These are phyloP conservation scores for Montipora capricornis DNA, from an alignment of 64 coral and sea anemone genomes.

Conservation along the genomic window DNA sequence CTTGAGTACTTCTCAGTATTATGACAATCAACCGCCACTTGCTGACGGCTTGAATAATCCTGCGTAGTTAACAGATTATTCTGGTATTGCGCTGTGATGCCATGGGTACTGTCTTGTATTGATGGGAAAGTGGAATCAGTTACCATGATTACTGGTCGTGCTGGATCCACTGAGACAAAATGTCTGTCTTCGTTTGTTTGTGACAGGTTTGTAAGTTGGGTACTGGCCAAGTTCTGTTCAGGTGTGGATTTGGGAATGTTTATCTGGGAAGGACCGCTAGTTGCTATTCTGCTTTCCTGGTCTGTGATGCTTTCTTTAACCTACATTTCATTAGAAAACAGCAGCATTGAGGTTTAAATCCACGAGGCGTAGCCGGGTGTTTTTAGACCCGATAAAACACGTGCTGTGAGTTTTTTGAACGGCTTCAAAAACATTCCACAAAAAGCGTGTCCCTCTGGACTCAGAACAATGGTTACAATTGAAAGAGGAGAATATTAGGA, in stretches of 20 bases:
- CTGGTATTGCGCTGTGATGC: neutral
- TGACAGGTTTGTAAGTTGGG: neutral
- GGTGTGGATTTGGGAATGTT: neutral
- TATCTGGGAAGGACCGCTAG: neutral
- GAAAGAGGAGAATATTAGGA: too few relatives aligned
- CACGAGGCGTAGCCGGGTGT: too few relatives aligned
- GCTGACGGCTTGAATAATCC: neutral
- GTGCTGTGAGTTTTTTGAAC: too few relatives aligned
- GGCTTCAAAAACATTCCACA: too few relatives aligned
- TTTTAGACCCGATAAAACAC: too few relatives aligned
- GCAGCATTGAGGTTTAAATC: neutral
- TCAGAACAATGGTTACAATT: too few relatives aligned
- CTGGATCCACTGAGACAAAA: slow-evolving; percentile 27
- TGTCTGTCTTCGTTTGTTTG: neutral
- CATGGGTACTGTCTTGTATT: neutral
- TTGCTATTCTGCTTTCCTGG: neutral
- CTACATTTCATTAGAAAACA: neutral
- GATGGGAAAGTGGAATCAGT: slow-evolving; percentile 12
- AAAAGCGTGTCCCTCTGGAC: too few relatives aligned
- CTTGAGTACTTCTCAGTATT: neutral
- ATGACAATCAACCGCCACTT: neutral
- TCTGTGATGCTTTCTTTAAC: neutral
- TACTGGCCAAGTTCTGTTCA: neutral
- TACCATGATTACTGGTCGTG: slow-evolving; percentile 25
- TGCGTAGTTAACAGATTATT: neutral